A percentile compares a stretch with the other conserved stretches of the same genome.
phyloP scores from a whole-genome alignment of 1,140 invertebrate species.

The Anthonomus grandis region DNA sequence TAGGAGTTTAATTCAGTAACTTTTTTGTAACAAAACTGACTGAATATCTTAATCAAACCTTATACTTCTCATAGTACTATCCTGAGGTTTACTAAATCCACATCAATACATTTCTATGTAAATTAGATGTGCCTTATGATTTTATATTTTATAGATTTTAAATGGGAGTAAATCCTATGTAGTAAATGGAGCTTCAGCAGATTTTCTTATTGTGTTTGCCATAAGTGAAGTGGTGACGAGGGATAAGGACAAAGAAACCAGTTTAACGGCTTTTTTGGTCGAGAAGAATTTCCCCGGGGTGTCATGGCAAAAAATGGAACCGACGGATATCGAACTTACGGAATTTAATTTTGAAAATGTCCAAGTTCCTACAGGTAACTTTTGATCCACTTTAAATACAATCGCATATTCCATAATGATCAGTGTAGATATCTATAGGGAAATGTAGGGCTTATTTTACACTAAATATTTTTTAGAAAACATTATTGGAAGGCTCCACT shows the following conservation, averaged over 20 bases:
- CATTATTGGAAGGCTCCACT: constrained; percentile 44
- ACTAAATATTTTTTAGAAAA: constrained; percentile 45
- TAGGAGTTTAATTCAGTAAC: too few species aligned
- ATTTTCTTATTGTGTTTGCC: constrained; percentile 55
- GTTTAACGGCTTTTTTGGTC: constrained; percentile 65
- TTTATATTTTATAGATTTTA: constrained; percentile 39
- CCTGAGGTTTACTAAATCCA: too few species aligned
- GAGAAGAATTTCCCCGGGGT: constrained; percentile 69
- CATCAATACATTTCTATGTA: too few species aligned
- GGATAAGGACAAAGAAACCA: constrained; percentile 51
- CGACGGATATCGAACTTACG: constrained; percentile 16
- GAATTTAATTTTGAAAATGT: constrained; percentile 52
- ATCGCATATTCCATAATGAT: neutral
- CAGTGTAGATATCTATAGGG: neutral
- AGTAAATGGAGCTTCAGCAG: constrained; percentile 48
- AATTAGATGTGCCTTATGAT: neutral
- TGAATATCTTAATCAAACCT: too few species aligned
- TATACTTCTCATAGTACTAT: too few species aligned
- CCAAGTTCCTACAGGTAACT: constrained; percentile 45
- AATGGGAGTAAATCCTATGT: constrained; percentile 55
- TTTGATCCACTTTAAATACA: neutral
- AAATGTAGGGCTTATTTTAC: neutral
- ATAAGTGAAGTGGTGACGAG: constrained; percentile 36
- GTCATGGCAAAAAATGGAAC: constrained; percentile 50
- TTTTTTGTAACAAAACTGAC: too few species aligned